Percentiles rank a stretch among this genome's conserved stretches.
Evolutionary conservation across 2,888 invertebrate species (phyloP).

Genomic region (Heliconius hortense): DNA sequence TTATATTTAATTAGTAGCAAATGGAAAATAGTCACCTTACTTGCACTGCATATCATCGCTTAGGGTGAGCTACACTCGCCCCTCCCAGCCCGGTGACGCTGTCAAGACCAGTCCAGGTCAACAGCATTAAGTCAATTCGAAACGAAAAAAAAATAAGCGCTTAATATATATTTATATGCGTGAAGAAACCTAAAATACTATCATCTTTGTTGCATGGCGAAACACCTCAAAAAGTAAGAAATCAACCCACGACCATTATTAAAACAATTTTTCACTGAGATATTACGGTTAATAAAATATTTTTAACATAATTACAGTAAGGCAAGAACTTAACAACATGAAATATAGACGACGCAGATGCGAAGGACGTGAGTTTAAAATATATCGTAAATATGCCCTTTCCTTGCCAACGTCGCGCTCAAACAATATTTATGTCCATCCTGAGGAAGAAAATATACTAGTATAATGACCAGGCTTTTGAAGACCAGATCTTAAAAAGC

Average conservation of each 20-base stretch:
- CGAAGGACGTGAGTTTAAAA: slow-evolving; percentile 42
- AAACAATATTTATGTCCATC: slow-evolving; percentile 19
- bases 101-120: too few relatives aligned
- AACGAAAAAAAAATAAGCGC: too few relatives aligned
- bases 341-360: slow-evolving; percentile 35
- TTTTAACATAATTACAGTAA: slow-evolving; percentile 7
- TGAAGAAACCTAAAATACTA: too few relatives aligned
- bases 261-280: not conserved
- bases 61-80: too few relatives aligned
- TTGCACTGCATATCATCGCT: not conserved
- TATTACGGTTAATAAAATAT: not conserved
- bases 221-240: too few relatives aligned
- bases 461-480: not conserved
- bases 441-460: not conserved
- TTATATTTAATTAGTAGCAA: not conserved
- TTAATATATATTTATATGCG: too few relatives aligned
- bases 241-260: too few relatives aligned
- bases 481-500: too few relatives aligned
- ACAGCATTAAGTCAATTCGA: too few relatives aligned
- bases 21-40: not conserved
- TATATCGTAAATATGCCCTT: slow-evolving; percentile 43
- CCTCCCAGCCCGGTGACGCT: too few relatives aligned
- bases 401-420: slow-evolving; percentile 37
- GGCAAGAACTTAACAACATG: slow-evolving; percentile 4
- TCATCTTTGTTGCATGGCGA: too few relatives aligned